Percentiles rank a stretch among this genome's conserved stretches.
phyloP scores from a whole-genome alignment of 2,113 vertebrate genomes.

The Paralichthys olivaceus region DNA sequence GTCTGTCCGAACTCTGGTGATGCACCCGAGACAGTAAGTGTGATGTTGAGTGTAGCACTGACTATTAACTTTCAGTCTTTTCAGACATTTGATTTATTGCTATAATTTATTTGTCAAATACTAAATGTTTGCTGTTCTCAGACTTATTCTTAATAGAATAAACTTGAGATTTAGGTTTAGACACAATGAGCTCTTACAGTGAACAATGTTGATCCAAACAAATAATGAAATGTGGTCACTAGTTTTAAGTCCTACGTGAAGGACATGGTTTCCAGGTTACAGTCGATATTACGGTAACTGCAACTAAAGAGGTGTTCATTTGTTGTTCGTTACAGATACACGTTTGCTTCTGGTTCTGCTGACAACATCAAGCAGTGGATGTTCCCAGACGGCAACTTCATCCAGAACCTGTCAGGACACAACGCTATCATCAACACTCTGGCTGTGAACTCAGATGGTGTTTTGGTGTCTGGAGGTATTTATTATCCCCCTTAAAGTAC shows the following conservation, averaged over 20 bases:
- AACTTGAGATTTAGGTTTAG: background rate
- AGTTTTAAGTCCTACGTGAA: too few relatives aligned
- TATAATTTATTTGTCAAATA: background rate
- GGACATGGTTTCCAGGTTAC: too few relatives aligned
- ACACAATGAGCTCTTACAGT: too few relatives aligned
- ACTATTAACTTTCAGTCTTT: background rate
- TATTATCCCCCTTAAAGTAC: background rate
- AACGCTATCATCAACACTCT: slow-evolving; percentile 97
- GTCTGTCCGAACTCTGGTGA: slow-evolving; percentile 91
- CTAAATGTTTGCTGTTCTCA: background rate
- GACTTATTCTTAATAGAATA: background rate
- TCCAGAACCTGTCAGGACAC: slow-evolving; percentile 98
- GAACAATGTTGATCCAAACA: too few relatives aligned
- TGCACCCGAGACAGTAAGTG: slow-evolving; percentile 92
- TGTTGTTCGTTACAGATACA: slow-evolving; percentile 87
- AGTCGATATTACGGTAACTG: too few relatives aligned
- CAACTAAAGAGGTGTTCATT: background rate
- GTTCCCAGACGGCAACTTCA: slow-evolving; percentile 97
- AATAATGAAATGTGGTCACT: too few relatives aligned
- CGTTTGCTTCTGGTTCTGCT: slow-evolving; percentile 97
- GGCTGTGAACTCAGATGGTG: slow-evolving; percentile 95
- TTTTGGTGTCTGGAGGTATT: slow-evolving; percentile 96
- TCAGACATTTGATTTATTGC: background rate
- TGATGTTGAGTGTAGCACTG: background rate
- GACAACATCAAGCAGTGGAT: slow-evolving; percentile 99